These are phyloP conservation scores for Tubulanus polymorphus DNA, from an alignment of 2,888 invertebrate species.

Conservation along the genomic window DNA sequence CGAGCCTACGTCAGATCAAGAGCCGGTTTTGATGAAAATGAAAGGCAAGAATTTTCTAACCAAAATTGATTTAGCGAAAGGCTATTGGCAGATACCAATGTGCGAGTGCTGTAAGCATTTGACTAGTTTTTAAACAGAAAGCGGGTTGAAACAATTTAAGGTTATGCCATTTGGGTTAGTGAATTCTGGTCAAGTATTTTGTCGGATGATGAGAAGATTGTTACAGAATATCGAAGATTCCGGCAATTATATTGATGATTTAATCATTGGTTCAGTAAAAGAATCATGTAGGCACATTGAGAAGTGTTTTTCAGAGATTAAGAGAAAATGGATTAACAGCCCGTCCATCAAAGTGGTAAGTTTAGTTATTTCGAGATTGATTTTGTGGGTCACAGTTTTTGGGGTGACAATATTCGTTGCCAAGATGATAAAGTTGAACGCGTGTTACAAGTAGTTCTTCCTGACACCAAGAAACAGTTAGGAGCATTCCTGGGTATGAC, in stretches of 20 bases:
- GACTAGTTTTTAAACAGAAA: constrained; percentile 20
- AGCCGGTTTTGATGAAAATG: not conserved
- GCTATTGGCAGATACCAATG: constrained; percentile 24
- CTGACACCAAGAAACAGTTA: constrained; percentile 15
- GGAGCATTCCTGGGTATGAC: constrained; percentile 18
- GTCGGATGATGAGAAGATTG: constrained; percentile 18
- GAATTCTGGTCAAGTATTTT: constrained; percentile 13
- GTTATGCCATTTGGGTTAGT: constrained; percentile 20
- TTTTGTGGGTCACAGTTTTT: constrained; percentile 10
- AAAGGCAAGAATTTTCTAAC: constrained; percentile 12
- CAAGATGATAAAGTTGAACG: constrained; percentile 10
- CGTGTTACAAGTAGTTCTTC: constrained; percentile 10
- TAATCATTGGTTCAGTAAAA: constrained; percentile 17
- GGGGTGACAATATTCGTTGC: constrained; percentile 6
- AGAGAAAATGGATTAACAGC: constrained; percentile 18
- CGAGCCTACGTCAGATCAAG: constrained; percentile 4
- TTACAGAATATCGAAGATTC: constrained; percentile 11
- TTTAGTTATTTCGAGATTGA: constrained; percentile 3
- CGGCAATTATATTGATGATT: constrained; percentile 22
- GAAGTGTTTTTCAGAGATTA: not conserved
- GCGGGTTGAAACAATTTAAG: constrained; percentile 15
- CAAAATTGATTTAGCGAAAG: constrained; percentile 21
- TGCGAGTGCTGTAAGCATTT: constrained; percentile 6
- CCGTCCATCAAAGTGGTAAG: constrained; percentile 14
- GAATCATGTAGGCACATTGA: constrained; percentile 15